These are phyloP conservation scores for Gortyna flavago DNA, from an alignment of 2,888 invertebrate species.

Conservation along the genomic window DNA sequence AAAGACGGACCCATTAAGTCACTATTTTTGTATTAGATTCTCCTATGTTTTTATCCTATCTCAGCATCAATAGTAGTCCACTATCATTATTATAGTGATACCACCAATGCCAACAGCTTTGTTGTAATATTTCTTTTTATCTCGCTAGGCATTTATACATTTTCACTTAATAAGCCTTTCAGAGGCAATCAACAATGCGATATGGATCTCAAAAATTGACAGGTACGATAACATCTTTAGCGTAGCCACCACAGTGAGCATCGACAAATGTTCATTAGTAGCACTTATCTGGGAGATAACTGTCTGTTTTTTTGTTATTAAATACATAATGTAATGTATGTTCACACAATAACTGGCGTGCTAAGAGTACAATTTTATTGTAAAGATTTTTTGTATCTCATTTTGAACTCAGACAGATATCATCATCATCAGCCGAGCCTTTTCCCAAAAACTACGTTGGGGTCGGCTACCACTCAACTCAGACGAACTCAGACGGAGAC, in stretches of 20 bases:
- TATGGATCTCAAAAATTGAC: slow-evolving; percentile 65
- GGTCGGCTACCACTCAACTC: too few relatives aligned
- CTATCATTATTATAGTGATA: not conserved
- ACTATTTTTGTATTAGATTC: not conserved
- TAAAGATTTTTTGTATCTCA: slow-evolving; percentile 28
- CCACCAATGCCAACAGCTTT: slow-evolving; percentile 8
- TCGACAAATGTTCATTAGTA: slow-evolving; percentile 63
- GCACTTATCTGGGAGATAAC: slow-evolving; percentile 52
- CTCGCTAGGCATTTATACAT: slow-evolving; percentile 40
- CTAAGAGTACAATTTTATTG: slow-evolving; percentile 32
- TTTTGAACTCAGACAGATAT: slow-evolving; percentile 10
- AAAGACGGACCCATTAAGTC: not conserved
- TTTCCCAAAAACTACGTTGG: too few relatives aligned
- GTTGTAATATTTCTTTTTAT: slow-evolving; percentile 28
- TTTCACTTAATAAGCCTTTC: slow-evolving; percentile 60
- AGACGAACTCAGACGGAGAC: too few relatives aligned
- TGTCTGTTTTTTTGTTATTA: slow-evolving; percentile 38
- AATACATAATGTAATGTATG: slow-evolving; percentile 26
- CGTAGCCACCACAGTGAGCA: slow-evolving; percentile 36
- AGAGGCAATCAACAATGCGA: slow-evolving; percentile 57
- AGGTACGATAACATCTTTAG: slow-evolving; percentile 59
- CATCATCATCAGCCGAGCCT: not conserved
- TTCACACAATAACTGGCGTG: slow-evolving; percentile 29
- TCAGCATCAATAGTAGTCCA: not conserved
- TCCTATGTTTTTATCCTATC: not conserved